phyloP scores from a whole-genome alignment of 92 coral and sea anemone species.

The Virgularia gustaviana region DNA sequence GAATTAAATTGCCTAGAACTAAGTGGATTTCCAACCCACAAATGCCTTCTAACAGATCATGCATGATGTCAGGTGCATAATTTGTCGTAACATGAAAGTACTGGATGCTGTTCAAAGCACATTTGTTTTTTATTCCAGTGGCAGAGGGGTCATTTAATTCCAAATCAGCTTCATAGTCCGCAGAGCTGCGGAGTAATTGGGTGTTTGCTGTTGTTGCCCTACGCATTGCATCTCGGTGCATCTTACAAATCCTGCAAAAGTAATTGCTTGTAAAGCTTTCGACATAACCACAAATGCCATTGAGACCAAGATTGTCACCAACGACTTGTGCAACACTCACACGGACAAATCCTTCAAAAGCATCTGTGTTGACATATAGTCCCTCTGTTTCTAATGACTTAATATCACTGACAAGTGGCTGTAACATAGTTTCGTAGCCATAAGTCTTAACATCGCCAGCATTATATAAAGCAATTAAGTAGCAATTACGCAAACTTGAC shows the following conservation, averaged over 20 bases:
- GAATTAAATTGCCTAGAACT: background rate
- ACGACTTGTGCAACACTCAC: background rate
- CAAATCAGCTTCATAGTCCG: background rate
- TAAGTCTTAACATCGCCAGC: constrained; percentile 19
- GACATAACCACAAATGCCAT: background rate
- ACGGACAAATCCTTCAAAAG: background rate
- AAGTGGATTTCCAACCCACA: background rate
- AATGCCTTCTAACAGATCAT: background rate
- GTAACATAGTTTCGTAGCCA: background rate
- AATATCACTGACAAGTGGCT: background rate
- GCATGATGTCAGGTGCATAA: constrained; percentile 1
- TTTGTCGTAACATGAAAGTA: background rate
- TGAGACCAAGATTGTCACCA: constrained; percentile 7
- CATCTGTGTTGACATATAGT: background rate
- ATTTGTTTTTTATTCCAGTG: background rate
- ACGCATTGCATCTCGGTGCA: background rate
- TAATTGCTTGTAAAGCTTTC: background rate
- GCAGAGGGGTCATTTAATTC: background rate
- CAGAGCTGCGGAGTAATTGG: background rate
- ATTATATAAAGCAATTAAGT: background rate
- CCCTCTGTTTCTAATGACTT: background rate
- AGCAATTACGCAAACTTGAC: background rate
- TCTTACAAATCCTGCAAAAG: background rate
- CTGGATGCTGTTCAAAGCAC: constrained; percentile 7
- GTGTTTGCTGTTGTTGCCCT: background rate